Base-by-base conservation (phyloP, 2,113 vertebrate species). In the Xyliphius kryptos region DNA sequence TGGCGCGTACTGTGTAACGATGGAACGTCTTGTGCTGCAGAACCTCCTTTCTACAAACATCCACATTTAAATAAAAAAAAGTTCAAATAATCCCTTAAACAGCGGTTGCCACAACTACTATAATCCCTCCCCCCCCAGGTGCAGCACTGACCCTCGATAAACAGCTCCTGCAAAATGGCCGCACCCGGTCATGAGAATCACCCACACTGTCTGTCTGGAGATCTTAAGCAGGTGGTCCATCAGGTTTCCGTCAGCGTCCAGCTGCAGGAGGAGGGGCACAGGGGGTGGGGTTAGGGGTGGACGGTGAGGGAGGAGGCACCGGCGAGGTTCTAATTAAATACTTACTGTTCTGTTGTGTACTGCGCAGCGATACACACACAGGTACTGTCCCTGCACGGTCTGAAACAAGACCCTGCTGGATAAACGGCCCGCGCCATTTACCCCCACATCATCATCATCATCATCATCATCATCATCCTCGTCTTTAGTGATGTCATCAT, bases 101-200 rank as follows among this genome's bases (percentile, higher is more conserved):
- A 32, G 7, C 26, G 7, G 26, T 32, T 32, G 26, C 26, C 26
- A 32, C 26, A 32, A 32, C 26, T 32, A 32, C 26, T 32, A 32
- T 32, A 32, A 32, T 32, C 26, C 26, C 26, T 32, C 26, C 26
- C 22, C 22, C 22, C 22, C 22, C 22, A n/a, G n/a, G n/a, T n/a
- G n/a, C n/a, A n/a, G n/a, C 60, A 81, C 87, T 87, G 66, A 95
- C 96, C 94, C 93, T 63, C 72, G 84, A 77, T 93, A 99, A 26
- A 99, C 79, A 1, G 91, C 92, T 69, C 92, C 95, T 43, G 94
- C 95, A 43, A 99, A 99, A 77, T 99, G 95, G 6, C 96, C 96
- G 0, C 95, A 91, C 0, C 95, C 91, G 15, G 94, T 90, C 94
- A 99, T 94, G 58, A 99, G 85, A 66, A 97, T 82, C 54, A 95